These are phyloP conservation scores for Notodromas monacha DNA, from an alignment of 2,888 invertebrate species.

Conservation along the genomic window DNA sequence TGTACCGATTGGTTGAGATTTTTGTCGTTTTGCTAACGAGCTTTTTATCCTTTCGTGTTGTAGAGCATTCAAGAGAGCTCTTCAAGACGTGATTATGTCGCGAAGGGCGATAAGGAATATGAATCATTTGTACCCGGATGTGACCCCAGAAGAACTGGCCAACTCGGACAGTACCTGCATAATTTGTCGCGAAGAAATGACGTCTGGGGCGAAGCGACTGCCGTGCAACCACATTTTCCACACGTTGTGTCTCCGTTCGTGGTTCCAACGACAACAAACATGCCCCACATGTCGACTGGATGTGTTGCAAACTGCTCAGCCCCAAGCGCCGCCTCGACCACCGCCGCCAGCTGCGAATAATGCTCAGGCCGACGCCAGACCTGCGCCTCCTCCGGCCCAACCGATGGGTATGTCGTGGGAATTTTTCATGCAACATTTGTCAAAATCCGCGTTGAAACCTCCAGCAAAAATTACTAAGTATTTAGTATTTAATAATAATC, in stretches of 20 bases:
- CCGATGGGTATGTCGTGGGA: too few relatives aligned
- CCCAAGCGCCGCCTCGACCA: slow-evolving; percentile 18
- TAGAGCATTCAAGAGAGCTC: slow-evolving; percentile 82
- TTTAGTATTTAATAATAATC: too few relatives aligned
- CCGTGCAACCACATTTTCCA: slow-evolving; percentile 99
- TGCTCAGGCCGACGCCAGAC: slow-evolving; percentile 9
- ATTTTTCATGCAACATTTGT: too few relatives aligned
- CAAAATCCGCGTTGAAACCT: too few relatives aligned
- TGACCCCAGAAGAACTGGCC: slow-evolving; percentile 59
- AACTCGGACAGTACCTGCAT: slow-evolving; percentile 92
- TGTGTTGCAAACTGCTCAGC: slow-evolving; percentile 23
- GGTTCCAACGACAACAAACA: slow-evolving; percentile 99
- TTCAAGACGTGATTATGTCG: slow-evolving; percentile 84
- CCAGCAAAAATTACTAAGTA: too few relatives aligned
- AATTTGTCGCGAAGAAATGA: slow-evolving; percentile 73
- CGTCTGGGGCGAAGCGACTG: slow-evolving; percentile 55
- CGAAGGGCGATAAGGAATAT: slow-evolving; percentile 83
- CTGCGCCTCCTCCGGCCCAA: slow-evolving; percentile 9
- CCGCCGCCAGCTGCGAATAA: slow-evolving; percentile 14
- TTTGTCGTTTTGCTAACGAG: slow-evolving; percentile 8
- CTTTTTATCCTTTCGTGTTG: too few relatives aligned
- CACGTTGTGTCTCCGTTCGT: slow-evolving; percentile 76
- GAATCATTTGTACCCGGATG: slow-evolving; percentile 90
- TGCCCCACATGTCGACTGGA: slow-evolving; percentile 93
- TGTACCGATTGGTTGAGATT: background rate